phyloP scores from a whole-genome alignment of 2,888 invertebrate genomes.

The Epicampocera succincta region DNA sequence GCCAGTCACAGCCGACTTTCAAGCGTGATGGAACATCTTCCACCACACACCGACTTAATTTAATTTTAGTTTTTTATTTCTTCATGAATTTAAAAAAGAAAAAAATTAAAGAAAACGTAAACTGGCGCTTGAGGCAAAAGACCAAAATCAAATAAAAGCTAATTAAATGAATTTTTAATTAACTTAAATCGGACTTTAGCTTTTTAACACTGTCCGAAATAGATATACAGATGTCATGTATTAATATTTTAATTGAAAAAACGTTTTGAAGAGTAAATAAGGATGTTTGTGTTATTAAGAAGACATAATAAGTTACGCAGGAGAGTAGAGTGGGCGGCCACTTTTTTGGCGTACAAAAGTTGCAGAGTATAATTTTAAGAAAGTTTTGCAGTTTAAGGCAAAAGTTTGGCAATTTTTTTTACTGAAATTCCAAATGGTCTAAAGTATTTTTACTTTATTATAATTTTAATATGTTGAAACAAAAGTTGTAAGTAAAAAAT shows the following conservation, averaged over 20 bases:
- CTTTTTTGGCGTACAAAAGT: too few species aligned
- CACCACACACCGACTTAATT: constrained; percentile 1
- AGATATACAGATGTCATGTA: constrained; percentile 37
- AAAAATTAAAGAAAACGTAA: constrained; percentile 16
- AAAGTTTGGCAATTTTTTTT: too few species aligned
- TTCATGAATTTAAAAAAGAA: constrained; percentile 18
- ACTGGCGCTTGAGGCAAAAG: constrained; percentile 30
- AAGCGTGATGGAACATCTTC: constrained; percentile 33
- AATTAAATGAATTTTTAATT: constrained; percentile 64
- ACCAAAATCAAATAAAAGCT: constrained; percentile 1
- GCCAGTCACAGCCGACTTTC: neutral
- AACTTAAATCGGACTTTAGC: constrained; percentile 60
- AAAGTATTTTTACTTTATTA: too few species aligned
- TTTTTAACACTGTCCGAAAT: constrained; percentile 51
- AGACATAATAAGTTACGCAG: neutral
- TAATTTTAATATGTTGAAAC: too few species aligned
- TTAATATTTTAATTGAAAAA: constrained; percentile 50
- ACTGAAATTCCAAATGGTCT: too few species aligned
- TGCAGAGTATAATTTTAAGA: too few species aligned
- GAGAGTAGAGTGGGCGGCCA: neutral
- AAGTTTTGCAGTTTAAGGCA: too few species aligned
- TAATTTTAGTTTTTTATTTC: neutral
- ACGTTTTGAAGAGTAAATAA: constrained; percentile 29
- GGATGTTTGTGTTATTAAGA: constrained; percentile 16
- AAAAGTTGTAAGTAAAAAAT: too few species aligned